phyloP scores from a whole-genome alignment of 1,140 invertebrate species.

The Zaprionus davidi region DNA sequence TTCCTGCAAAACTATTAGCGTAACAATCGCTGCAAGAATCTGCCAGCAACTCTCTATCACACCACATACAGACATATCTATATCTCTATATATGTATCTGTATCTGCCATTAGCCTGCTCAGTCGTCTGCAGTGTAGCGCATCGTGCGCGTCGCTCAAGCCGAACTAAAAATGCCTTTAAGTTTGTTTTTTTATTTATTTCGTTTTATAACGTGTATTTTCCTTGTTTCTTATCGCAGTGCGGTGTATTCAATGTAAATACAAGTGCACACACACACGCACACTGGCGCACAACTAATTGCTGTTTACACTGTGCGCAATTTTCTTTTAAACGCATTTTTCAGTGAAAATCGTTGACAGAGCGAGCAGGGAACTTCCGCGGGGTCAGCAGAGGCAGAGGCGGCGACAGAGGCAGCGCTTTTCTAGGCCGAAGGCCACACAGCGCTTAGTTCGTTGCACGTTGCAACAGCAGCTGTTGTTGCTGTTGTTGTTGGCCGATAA shows the following conservation, averaged over 20 bases:
- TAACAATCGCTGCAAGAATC: slow-evolving; percentile 5
- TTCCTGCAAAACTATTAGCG: neutral
- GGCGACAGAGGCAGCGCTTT: slow-evolving; percentile 3
- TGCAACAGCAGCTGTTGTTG: slow-evolving; percentile 22
- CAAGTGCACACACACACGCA: slow-evolving; percentile 31
- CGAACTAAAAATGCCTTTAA: slow-evolving; percentile 52
- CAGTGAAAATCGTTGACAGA: slow-evolving; percentile 8
- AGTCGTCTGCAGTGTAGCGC: slow-evolving; percentile 49
- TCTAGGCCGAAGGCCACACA: slow-evolving; percentile 23
- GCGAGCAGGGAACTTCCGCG: slow-evolving; percentile 1
- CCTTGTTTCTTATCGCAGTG: slow-evolving; percentile 54
- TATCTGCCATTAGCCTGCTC: slow-evolving; percentile 34
- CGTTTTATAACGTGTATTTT: slow-evolving; percentile 33
- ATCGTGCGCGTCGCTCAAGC: slow-evolving; percentile 44
- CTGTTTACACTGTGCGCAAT: slow-evolving; percentile 75
- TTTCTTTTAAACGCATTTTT: slow-evolving; percentile 68
- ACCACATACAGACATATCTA: neutral
- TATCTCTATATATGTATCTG: neutral
- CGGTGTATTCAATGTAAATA: slow-evolving; percentile 43
- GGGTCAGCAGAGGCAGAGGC: neutral
- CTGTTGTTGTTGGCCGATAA: slow-evolving; percentile 43
- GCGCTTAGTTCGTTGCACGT: slow-evolving; percentile 53
- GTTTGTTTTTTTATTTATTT: slow-evolving; percentile 48
- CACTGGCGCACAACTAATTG: slow-evolving; percentile 61
- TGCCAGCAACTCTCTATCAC: neutral